A percentile compares a stretch with the other conserved stretches of the same genome.
These are phyloP conservation scores for Rhyacophila brunnea DNA, from an alignment of 1,140 invertebrate genomes.

Conservation along the genomic window DNA sequence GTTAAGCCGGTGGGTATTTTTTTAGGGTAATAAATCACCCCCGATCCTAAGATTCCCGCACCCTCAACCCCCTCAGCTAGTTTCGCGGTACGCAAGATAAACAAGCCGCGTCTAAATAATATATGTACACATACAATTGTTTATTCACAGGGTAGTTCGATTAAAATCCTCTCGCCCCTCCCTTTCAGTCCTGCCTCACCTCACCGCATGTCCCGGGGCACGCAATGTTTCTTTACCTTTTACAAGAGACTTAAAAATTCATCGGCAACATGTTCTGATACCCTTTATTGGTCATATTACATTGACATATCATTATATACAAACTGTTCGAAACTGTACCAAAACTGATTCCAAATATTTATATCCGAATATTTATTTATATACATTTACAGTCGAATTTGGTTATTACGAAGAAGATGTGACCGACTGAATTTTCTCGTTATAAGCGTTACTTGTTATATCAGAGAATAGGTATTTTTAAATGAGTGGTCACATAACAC, in stretches of 20 bases:
- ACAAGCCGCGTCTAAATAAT: slow-evolving; percentile 25
- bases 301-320: too few species aligned
- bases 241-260: slow-evolving; percentile 29
- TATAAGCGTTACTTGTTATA: too few species aligned
- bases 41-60: not conserved
- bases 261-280: slow-evolving; percentile 1
- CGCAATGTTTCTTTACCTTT: slow-evolving; percentile 25
- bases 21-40: not conserved
- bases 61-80: not conserved
- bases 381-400: too few species aligned
- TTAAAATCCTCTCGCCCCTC: slow-evolving; percentile 23
- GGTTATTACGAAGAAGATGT: too few species aligned
- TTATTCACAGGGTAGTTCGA: slow-evolving; percentile 33
- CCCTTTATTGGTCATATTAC: not conserved
- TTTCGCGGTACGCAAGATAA: slow-evolving; percentile 15
- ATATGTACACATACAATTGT: slow-evolving; percentile 31
- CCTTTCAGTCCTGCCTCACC: slow-evolving; percentile 5
- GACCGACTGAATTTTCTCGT: too few species aligned
- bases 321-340: too few species aligned
- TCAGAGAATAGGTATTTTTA: too few species aligned
- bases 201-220: slow-evolving; percentile 9
- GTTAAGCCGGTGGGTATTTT: too few species aligned
- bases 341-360: too few species aligned
- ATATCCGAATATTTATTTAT: too few species aligned
- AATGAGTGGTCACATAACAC: too few species aligned